phyloP scores from a whole-genome alignment of 2,797 vertebrate genomes.

The Mormyrus proboscirostris region DNA sequence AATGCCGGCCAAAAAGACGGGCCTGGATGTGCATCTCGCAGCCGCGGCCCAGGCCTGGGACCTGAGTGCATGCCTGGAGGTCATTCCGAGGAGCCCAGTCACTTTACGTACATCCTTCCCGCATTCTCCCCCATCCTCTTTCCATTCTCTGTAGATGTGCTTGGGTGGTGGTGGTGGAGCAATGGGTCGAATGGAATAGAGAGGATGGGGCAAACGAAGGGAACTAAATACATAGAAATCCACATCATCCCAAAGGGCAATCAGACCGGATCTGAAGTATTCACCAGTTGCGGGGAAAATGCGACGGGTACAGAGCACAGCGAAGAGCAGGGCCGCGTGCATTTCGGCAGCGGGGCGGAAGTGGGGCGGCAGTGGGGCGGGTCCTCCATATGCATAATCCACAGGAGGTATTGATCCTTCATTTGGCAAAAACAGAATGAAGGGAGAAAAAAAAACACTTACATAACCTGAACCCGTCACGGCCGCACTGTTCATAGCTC shows the following conservation, averaged over 20 bases:
- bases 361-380: slow-evolving; percentile 79
- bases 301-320: slow-evolving; percentile 77
- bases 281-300: slow-evolving; percentile 97
- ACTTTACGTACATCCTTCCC: slow-evolving; percentile 23
- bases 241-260: slow-evolving; percentile 83
- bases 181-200: background rate
- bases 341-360: slow-evolving; percentile 60
- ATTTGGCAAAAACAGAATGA: slow-evolving; percentile 75
- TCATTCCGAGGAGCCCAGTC: background rate
- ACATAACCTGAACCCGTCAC: slow-evolving; percentile 98
- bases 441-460: slow-evolving; percentile 64
- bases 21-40: background rate
- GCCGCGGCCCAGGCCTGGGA: background rate
- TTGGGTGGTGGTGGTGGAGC: background rate
- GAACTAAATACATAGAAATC: slow-evolving; percentile 43
- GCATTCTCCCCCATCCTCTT: background rate
- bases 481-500: slow-evolving; percentile 94
- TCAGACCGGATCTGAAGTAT: slow-evolving; percentile 96
- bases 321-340: slow-evolving; percentile 53
- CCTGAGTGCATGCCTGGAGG: background rate
- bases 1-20: slow-evolving; percentile 27
- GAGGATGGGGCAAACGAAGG: slow-evolving; percentile 30
- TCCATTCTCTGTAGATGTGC: slow-evolving; percentile 29
- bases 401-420: slow-evolving; percentile 98
- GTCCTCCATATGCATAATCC: slow-evolving; percentile 95